Base-by-base conservation (phyloP, 1,140 invertebrate genomes). In the Psix sp. region DNA sequence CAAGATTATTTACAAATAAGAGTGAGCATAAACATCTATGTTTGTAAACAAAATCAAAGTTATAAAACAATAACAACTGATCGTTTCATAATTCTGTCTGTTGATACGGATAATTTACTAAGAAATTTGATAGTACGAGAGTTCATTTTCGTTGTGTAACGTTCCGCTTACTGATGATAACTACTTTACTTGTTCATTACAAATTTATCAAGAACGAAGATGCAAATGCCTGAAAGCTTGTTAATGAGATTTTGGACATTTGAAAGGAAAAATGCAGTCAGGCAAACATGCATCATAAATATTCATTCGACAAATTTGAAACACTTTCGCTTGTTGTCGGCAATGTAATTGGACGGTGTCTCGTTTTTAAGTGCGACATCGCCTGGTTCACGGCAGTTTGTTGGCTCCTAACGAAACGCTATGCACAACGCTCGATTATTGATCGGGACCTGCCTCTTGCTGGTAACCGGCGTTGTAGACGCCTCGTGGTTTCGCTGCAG, bases 361-460 rank as follows among this genome's bases (percentile, higher is more conserved):
- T 52, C 59, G 51, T 59, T 74, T 74, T 63, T 65, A 68, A 75
- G 66, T 62, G 60, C 73, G 60, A 70, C 66, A 70, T 75, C 52
- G 66, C 65, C 65, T 59, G 72, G 72, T 65, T 75, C 60, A 39
- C 63, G 51, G 63, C 63, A 74, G 63, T 74, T 74, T 63, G 59
- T 59, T 36, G 65, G 65, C 59, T 70, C 66, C 62, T 72, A 72
- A 74, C 74, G 74, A 75, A 77, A 76, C 74, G 72, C 68, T 71
- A 75, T 60, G 70, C 77, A 54, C 49, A 5, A 63, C 60, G 77
- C 79, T 75, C 75, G 77, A 79, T 80, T 80, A 80, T 80, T 80
- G 79, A 80, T 80, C 77, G 79, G 52, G 56, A 76, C 60, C 71
- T 75, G 74, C 54, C 65, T 63, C 56, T 38, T 56, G 59, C 52